phyloP scores from a whole-genome alignment of 2,113 vertebrate species.

The Dryoscopus gambensis region DNA sequence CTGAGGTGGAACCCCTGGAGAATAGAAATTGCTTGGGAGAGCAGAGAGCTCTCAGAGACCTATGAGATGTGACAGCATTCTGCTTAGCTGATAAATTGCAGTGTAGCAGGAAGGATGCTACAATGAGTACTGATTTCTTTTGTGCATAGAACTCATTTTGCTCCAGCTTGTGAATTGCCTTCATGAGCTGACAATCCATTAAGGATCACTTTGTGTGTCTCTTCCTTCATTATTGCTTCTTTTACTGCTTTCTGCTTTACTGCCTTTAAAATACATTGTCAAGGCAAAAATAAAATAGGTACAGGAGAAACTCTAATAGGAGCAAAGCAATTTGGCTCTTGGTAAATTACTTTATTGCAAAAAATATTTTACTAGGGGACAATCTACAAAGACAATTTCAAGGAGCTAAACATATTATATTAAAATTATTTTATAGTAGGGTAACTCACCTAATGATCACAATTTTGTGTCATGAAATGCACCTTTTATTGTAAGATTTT shows the following conservation, averaged over 20 bases:
- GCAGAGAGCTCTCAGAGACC: slow-evolving; percentile 12
- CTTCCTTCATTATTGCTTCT: slow-evolving; percentile 68
- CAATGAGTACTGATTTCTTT: slow-evolving; percentile 73
- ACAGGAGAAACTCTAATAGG: slow-evolving; percentile 29
- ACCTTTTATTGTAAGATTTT: neutral
- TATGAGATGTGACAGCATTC: slow-evolving; percentile 52
- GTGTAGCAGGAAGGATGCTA: slow-evolving; percentile 57
- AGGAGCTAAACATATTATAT: neutral
- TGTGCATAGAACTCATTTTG: slow-evolving; percentile 68
- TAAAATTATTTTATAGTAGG: neutral
- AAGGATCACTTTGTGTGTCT: slow-evolving; percentile 66
- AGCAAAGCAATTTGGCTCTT: slow-evolving; percentile 20
- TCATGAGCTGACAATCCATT: slow-evolving; percentile 67
- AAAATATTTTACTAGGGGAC: slow-evolving; percentile 13
- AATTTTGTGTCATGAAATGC: neutral
- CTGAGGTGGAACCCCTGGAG: neutral
- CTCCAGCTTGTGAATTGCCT: slow-evolving; percentile 50
- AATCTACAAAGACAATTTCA: neutral
- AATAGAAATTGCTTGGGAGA: slow-evolving; percentile 32
- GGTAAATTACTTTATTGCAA: slow-evolving; percentile 45
- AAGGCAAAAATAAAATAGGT: slow-evolving; percentile 60
- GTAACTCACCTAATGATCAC: neutral
- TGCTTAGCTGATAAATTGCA: slow-evolving; percentile 63
- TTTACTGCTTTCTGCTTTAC: slow-evolving; percentile 70
- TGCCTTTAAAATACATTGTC: slow-evolving; percentile 62